These are phyloP conservation scores for Tenthredo distinguenda DNA, from an alignment of 2,888 invertebrate genomes.

Conservation along the genomic window DNA sequence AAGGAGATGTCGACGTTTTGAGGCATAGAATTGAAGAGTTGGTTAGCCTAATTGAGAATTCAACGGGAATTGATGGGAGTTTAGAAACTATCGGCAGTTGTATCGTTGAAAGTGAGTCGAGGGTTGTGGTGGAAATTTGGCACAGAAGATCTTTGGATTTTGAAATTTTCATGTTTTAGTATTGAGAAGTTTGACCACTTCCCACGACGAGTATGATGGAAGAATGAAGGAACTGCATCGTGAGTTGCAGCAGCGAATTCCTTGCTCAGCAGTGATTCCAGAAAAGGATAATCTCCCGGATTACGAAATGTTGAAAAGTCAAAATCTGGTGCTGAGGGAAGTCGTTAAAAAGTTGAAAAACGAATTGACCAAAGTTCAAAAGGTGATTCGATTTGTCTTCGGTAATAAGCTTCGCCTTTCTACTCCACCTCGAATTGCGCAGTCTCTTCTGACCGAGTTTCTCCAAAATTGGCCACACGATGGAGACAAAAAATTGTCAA, in stretches of 20 bases:
- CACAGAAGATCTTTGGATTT: background rate
- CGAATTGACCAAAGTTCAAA: conserved; percentile 11
- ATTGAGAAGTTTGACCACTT: background rate
- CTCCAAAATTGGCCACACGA: background rate
- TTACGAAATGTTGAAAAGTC: conserved; percentile 61
- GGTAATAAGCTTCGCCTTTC: background rate
- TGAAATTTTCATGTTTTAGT: background rate
- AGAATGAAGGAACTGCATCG: background rate
- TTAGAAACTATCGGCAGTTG: background rate
- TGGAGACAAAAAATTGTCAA: background rate
- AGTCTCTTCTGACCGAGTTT: background rate
- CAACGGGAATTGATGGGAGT: background rate
- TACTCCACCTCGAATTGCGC: background rate
- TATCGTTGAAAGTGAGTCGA: background rate
- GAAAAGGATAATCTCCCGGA: conserved; percentile 48
- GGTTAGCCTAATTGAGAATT: background rate
- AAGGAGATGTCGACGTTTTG: conserved; percentile 31
- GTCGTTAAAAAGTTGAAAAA: conserved; percentile 65
- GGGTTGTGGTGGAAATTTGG: background rate
- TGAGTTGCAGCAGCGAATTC: background rate
- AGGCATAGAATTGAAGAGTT: background rate
- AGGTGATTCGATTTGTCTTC: conserved; percentile 17
- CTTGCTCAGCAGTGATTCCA: background rate
- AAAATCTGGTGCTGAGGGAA: conserved; percentile 66
- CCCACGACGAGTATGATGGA: background rate